Conservation (phyloP, 2,113 vertebrate genomes). For the Opisthocomus hoazin region DNA sequence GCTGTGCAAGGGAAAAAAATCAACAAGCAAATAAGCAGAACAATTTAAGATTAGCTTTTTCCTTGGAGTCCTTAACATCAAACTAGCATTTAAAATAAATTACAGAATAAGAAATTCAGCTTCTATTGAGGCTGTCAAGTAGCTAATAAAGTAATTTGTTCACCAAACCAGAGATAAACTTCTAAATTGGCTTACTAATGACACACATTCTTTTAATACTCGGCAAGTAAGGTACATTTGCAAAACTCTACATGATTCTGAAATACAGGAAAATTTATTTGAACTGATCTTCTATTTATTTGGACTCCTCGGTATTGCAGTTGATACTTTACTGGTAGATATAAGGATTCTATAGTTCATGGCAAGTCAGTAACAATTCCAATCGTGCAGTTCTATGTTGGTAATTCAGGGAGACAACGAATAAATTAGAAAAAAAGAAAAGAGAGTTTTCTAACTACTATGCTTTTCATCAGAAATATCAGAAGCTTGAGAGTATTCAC, state of each 20-base stretch:
- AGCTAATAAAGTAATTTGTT: not conserved
- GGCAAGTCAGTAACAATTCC: not conserved
- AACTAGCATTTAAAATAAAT: not conserved
- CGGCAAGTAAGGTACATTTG: not conserved
- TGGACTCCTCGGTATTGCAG: not conserved
- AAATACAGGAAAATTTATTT: not conserved
- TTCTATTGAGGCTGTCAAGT: not conserved
- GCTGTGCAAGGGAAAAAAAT: not conserved
- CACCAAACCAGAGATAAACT: not conserved
- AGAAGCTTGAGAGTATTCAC: not conserved
- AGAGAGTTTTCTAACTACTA: fast-evolving
- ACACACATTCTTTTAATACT: not conserved
- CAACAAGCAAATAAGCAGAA: not conserved
- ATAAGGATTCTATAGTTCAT: not conserved
- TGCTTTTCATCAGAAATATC: not conserved
- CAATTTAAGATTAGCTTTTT: not conserved
- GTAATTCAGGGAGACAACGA: fast-evolving
- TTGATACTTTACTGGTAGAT: not conserved
- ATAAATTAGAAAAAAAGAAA: not conserved
- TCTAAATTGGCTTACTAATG: not conserved
- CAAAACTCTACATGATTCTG: not conserved
- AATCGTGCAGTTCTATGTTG: not conserved
- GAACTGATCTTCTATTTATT: not conserved
- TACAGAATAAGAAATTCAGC: not conserved
- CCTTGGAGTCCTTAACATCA: not conserved